Percentiles rank a stretch among this genome's conserved stretches.
Conservation (phyloP, 2,797 vertebrate species). For the Spondyliosoma cantharus region DNA sequence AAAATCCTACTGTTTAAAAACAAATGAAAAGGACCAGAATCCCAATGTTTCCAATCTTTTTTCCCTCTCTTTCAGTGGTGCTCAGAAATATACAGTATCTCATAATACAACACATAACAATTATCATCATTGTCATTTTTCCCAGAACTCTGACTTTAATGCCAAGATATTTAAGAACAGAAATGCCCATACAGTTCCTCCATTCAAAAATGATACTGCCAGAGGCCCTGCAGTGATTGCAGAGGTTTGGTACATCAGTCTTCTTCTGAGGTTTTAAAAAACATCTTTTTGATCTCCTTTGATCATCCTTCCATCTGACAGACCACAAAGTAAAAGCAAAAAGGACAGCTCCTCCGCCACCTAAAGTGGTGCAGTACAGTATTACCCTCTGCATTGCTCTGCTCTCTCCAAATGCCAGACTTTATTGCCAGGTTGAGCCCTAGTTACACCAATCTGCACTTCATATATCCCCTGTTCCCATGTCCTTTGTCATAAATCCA, state of each 20-base stretch:
- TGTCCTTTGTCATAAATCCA: constrained; percentile 65
- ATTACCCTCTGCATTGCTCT: constrained; percentile 55
- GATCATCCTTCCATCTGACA: constrained; percentile 67
- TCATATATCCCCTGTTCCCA: constrained; percentile 57
- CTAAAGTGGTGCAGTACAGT: constrained; percentile 50
- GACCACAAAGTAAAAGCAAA: constrained; percentile 70
- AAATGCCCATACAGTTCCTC: constrained; percentile 14
- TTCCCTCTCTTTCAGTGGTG: neutral
- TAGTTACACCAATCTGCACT: constrained; percentile 73
- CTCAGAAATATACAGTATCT: neutral
- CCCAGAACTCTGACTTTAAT: constrained; percentile 4
- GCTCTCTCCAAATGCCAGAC: constrained; percentile 83
- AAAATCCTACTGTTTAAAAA: neutral
- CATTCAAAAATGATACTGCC: constrained; percentile 17
- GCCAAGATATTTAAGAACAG: constrained; percentile 20
- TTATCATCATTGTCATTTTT: neutral
- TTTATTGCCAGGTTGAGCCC: constrained; percentile 79
- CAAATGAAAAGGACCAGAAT: neutral
- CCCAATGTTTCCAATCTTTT: neutral
- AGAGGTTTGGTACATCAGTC: constrained; percentile 40
- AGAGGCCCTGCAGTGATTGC: constrained; percentile 16
- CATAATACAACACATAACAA: neutral
- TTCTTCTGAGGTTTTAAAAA: constrained; percentile 60
- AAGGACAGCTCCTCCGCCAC: constrained; percentile 59
- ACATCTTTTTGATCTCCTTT: constrained; percentile 72